Evolutionary conservation across 2,797 vertebrate species (phyloP), one percentile per base, ranked within the genome.

Genomic region (Emys orbicularis): DNA sequence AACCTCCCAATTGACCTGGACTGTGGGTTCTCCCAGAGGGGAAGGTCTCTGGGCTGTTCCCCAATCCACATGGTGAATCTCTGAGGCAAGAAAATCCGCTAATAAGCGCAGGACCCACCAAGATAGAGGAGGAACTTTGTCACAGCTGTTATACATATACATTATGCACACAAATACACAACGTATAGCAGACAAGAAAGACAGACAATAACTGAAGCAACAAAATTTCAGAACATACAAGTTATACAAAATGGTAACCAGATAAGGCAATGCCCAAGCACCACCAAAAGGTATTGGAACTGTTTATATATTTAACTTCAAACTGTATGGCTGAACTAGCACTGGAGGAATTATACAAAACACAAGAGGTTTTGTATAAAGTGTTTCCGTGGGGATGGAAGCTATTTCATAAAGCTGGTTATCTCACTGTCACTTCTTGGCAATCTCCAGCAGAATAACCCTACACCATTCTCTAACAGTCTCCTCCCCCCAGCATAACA

Each of bases 301-400:
- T 83, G 56, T 44, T 87, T 90, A 59, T 10, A 88, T 92, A 77
- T 76, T 82, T 18, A 31, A 74, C 90, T 94, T 91, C 59, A 76
- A 1, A 9, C 56, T 65, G 9, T 21, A 65, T 86, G 84, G 87
- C n/a, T 95, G 81, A 68, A 37, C n/a, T 21, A 37, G n/a, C 65
- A 44, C 34, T 84, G 23, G 44, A 87, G 49, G 88, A 4, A 79
- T 87, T 88, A 54, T 54, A 54, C 54, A 25, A 88, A 93, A 4
- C 47, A 87, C 59, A 94, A 95, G 59, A 88, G 1, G 13, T 81
- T 37, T 52, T 12, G 0, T 29, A 83, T 76, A 82, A 92, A 56
- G 25, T 31, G 19, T 37, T 68, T 84, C 29, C 82, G 47, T 50
- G 65, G 47, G 57, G 11, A 49, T 87, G n/a, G 83, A 92, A 81